Percentiles rank a stretch among this genome's conserved stretches.
phyloP scores from a whole-genome alignment of 2,888 invertebrate species.

The Acanthosepion esculentum region DNA sequence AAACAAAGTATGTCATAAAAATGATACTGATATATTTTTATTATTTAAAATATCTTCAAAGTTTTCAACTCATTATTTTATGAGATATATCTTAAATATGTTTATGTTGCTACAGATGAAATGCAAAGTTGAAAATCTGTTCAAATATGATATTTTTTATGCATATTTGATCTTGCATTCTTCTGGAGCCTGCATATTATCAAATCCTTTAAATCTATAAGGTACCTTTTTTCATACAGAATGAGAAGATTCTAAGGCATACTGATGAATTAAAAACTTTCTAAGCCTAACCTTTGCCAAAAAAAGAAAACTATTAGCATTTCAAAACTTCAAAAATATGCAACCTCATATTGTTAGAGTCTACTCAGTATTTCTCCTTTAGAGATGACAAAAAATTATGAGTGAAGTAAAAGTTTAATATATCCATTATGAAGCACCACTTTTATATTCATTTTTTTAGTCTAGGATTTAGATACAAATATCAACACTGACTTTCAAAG shows the following conservation, averaged over 20 bases:
- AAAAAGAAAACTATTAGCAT: background rate
- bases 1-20: background rate
- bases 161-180: background rate
- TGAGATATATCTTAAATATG: background rate
- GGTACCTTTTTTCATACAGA: background rate
- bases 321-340: constrained; percentile 5
- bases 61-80: background rate
- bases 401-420: background rate
- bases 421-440: background rate
- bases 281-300: background rate
- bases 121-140: background rate
- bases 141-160: background rate
- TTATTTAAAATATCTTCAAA: background rate
- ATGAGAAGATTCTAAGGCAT: background rate
- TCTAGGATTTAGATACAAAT: background rate
- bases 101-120: background rate
- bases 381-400: background rate
- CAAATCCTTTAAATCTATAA: background rate
- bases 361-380: background rate
- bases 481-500: constrained; percentile 17
- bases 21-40: background rate
- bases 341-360: background rate
- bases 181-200: background rate
- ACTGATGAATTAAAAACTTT: constrained; percentile 15
- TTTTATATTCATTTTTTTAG: background rate